Evolutionary conservation across 2,113 vertebrate species (phyloP).

Genomic region (Lepus europaeus): DNA sequence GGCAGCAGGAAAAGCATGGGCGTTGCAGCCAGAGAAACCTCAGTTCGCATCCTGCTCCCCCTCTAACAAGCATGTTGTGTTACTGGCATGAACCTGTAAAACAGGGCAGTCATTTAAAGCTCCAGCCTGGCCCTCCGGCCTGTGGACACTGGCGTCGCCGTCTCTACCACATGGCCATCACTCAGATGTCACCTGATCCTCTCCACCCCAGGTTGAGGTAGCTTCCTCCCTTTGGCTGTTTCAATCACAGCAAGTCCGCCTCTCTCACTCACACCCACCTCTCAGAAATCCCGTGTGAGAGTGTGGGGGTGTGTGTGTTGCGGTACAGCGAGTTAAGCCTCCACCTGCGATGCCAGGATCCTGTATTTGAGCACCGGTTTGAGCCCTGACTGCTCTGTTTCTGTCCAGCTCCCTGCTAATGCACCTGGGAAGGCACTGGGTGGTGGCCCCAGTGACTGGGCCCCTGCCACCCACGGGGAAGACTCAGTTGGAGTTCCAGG

Average conservation of each 20-base stretch:
- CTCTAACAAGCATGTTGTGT: background rate
- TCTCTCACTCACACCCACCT: background rate
- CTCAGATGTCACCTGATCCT: background rate
- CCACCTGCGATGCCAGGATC: too few species aligned
- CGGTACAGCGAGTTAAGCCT: too few species aligned
- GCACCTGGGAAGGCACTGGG: too few species aligned
- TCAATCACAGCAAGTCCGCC: rapidly evolving
- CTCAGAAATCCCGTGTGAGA: too few species aligned
- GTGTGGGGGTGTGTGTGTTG: too few species aligned
- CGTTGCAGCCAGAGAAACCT: background rate
- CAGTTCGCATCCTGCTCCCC: background rate
- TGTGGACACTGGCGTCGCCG: background rate
- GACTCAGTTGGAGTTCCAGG: too few species aligned
- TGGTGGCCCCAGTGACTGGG: too few species aligned
- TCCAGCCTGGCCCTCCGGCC: background rate
- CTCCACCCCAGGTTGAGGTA: background rate
- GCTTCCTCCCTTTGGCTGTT: background rate
- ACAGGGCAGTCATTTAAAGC: background rate
- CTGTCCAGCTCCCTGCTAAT: too few species aligned
- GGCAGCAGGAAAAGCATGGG: background rate
- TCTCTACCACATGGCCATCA: background rate
- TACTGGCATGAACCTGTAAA: background rate
- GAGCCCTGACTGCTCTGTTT: too few species aligned
- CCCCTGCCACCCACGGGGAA: too few species aligned
- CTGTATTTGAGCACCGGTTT: too few species aligned